A percentile compares a stretch with the other conserved stretches of the same genome.
These are phyloP conservation scores for Diachasmimorpha longicaudata DNA, from an alignment of 1,140 invertebrate species.

Conservation along the genomic window DNA sequence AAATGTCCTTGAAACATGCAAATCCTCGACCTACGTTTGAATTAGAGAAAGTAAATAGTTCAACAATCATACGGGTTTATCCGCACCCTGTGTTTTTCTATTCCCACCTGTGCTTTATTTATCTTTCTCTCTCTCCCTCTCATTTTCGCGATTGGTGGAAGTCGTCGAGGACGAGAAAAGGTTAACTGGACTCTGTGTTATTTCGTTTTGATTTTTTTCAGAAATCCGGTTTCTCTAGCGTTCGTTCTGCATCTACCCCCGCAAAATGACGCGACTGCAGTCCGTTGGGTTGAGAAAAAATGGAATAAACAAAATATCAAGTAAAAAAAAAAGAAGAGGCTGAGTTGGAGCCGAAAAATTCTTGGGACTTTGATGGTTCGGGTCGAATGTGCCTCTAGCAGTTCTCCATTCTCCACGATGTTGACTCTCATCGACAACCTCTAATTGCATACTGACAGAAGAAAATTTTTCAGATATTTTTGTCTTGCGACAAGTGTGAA, in stretches of 20 bases:
- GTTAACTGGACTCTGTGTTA: conserved; percentile 52
- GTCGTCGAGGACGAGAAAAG: conserved; percentile 44
- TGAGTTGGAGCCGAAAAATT: background rate
- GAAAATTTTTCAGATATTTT: no score
- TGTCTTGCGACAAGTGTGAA: no score
- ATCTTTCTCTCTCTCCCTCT: conserved; percentile 5
- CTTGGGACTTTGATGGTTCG: background rate
- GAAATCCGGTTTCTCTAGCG: conserved; percentile 43
- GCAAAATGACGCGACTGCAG: background rate
- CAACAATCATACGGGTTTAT: background rate
- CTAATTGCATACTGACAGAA: no score
- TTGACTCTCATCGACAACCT: background rate
- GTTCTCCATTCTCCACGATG: background rate
- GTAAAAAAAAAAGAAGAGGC: background rate
- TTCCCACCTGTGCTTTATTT: background rate
- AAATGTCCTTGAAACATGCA: background rate
- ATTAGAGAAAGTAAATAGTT: conserved; percentile 9
- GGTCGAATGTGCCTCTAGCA: background rate
- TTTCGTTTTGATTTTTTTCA: conserved; percentile 53
- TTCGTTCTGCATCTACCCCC: background rate
- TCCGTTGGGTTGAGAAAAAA: background rate
- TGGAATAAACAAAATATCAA: background rate
- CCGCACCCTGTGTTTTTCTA: background rate
- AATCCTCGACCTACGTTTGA: background rate
- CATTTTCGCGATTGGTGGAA: conserved; percentile 17